These are phyloP conservation scores for Galerucella nymphaeae DNA, from an alignment of 2,888 invertebrate genomes.

Conservation along the genomic window DNA sequence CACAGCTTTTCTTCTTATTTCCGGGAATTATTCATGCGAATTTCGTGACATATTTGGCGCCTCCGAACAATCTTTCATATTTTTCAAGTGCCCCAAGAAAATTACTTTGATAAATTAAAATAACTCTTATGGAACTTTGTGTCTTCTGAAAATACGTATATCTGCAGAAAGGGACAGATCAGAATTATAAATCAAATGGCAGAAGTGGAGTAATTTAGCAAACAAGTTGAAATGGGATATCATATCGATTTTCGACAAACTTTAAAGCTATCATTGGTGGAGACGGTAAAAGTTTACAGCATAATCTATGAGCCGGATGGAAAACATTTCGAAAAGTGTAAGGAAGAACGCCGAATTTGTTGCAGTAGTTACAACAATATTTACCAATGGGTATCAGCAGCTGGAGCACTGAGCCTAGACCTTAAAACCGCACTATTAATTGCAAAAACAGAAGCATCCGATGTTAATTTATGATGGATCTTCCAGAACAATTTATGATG, in stretches of 20 bases:
- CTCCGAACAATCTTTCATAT: slow-evolving; percentile 26
- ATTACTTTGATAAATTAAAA: slow-evolving; percentile 46
- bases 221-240: slow-evolving; percentile 53
- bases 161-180: slow-evolving; percentile 56
- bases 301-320: no score
- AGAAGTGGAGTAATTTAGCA: slow-evolving; percentile 54
- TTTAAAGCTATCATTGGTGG: background rate
- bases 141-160: slow-evolving; percentile 52
- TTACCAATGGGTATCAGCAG: no score
- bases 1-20: background rate
- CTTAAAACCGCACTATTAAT: no score
- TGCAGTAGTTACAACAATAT: no score
- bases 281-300: no score
- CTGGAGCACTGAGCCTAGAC: no score
- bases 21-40: slow-evolving; percentile 20
- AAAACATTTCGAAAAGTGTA: no score
- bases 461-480: no score
- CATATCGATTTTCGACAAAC: slow-evolving; percentile 39
- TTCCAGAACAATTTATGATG: no score
- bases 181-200: slow-evolving; percentile 54
- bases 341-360: no score
- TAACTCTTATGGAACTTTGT: slow-evolving; percentile 48
- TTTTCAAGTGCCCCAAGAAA: slow-evolving; percentile 25
- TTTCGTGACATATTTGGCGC: slow-evolving; percentile 29
- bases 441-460: no score